phyloP scores from a whole-genome alignment of 2,113 vertebrate species.

The Ctenodactylus gundi region DNA sequence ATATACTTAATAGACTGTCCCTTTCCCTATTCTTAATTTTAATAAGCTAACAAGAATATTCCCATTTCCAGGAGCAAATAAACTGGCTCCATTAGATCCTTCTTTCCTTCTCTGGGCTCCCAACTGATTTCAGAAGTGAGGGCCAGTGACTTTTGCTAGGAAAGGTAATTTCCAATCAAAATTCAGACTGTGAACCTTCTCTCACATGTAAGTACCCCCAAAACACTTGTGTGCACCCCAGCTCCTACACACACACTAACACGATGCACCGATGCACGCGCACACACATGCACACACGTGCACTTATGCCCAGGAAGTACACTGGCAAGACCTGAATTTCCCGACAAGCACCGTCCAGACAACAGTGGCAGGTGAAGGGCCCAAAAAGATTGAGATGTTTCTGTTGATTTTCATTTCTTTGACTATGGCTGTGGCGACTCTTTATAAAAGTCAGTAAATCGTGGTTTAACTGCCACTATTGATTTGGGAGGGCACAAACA shows the following conservation, averaged over 20 bases:
- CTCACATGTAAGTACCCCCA: not conserved
- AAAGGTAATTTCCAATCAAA: not conserved
- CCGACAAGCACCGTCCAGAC: not conserved
- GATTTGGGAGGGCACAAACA: conserved; percentile 55
- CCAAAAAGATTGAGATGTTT: not conserved
- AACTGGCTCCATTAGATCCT: not conserved
- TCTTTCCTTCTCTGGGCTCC: not conserved
- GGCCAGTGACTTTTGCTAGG: not conserved
- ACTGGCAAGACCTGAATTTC: not conserved
- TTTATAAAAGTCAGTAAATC: conserved; percentile 63
- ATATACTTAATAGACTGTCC: conserved; percentile 3
- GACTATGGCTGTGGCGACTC: conserved; percentile 46
- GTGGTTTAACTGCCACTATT: conserved; percentile 59
- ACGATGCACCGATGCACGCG: too few relatives aligned
- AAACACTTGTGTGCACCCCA: not conserved
- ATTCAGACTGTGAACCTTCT: not conserved
- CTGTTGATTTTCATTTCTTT: conserved; percentile 46
- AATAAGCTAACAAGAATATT: not conserved
- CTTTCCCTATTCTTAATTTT: conserved; percentile 57
- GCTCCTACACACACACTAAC: not conserved
- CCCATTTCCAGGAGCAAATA: not conserved
- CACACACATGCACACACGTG: not conserved
- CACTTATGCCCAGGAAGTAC: not conserved
- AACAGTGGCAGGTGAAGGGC: not conserved
- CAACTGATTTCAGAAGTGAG: not conserved